Evolutionary conservation across 2,888 invertebrate genomes (phyloP), one percentile per base, ranked within the genome.

Genomic region (Cecidostiba fungosa): DNA sequence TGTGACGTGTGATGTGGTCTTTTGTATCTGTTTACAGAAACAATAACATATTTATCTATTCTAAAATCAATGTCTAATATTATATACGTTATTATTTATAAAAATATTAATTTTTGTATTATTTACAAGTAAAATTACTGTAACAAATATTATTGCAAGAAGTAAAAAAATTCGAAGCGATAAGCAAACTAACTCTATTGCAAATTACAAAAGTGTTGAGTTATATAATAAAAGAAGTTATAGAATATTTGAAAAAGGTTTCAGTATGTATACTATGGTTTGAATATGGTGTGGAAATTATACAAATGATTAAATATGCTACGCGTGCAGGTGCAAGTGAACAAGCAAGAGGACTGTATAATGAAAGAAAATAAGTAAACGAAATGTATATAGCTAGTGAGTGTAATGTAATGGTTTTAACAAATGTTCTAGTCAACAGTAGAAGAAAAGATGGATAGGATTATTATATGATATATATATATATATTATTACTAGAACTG

Each of bases 251-350:
- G 14, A 69, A 26, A 66, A 14, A 66, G 70, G n/a, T n/a, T 62
- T 62, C 23, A 62, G 62, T 54, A 47, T 70, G 77, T 62, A 74
- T 77, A 69, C 36, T 39, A 70, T 59, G 19, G 10, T 59, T 62
- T 66, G 16, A 43, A 72, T 10, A n/a, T n/a, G n/a, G 47, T 23
- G n/a, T 26, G 32, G 16, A 54, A 32, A 54, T 76, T 76, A n/a
- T n/a, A 29, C 47, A 76, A n/a, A 54, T 54, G 72, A 43, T 23
- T 70, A 29, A n/a, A 82, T 29, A 70, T 73, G 79, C 78, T 78
- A 83, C 72, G 76, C 80, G 86, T 86, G 86, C 83, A 86, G 86
- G 80, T 86, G 82, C 82, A 50, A 74, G 36, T 82, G 79, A 70
- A 77, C 82, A 82, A 85, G 82, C 82, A 85, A 62, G 19, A 81